These are phyloP conservation scores for Crax fasciolata DNA, from an alignment of 2,797 vertebrate genomes.

Conservation along the genomic window DNA sequence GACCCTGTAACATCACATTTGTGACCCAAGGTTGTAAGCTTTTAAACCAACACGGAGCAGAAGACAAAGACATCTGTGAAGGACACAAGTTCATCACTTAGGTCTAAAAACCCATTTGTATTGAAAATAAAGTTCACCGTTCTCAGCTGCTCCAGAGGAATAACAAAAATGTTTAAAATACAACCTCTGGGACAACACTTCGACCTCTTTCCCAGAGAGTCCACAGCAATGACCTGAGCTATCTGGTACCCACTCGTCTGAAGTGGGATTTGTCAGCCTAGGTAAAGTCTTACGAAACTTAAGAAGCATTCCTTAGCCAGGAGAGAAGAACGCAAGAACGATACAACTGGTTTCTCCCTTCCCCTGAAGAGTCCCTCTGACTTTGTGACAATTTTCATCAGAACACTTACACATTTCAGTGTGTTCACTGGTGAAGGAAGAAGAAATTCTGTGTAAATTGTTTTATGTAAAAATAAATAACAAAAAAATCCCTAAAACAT, in stretches of 20 bases:
- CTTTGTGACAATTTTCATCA: neutral
- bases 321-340: neutral
- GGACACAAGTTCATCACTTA: neutral
- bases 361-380: neutral
- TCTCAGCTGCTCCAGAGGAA: neutral
- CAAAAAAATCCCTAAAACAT: too few species aligned
- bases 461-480: neutral
- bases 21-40: neutral
- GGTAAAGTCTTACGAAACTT: neutral
- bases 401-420: neutral
- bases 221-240: neutral
- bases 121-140: neutral
- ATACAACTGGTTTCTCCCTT: neutral
- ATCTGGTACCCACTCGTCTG: neutral
- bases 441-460: neutral
- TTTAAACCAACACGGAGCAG: neutral
- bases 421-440: neutral
- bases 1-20: neutral
- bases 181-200: neutral
- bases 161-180: neutral
- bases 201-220: neutral
- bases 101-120: neutral
- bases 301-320: neutral
- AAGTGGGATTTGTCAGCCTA: neutral
- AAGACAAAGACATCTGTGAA: neutral